Evolutionary conservation across 2,113 vertebrate species (phyloP), one percentile per base, ranked within the genome.

Genomic region (Cochlearius cochlearius): DNA sequence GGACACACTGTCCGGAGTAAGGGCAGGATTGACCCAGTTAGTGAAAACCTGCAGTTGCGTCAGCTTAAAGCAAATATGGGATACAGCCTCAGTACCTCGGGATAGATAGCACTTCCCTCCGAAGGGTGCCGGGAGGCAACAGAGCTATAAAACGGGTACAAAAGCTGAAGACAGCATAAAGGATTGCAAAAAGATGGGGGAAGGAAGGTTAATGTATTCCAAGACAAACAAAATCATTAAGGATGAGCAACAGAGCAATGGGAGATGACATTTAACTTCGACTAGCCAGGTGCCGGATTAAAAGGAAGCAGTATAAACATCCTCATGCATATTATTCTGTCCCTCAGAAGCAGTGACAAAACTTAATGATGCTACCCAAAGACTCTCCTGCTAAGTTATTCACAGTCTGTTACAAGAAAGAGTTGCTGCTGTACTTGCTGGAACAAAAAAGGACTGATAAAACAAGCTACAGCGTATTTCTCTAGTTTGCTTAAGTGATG

Each of bases 221-320:
- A 92, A 96, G 47, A 75, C 84, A 92, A 90, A 81, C 16, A 82
- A 81, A 91, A 86, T 75, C 73, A 88, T 87, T 91, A 85, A 90
- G 66, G 77, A 92, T 90, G 67, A 89, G 83, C 86, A 94, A 49
- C 2, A 2, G 85, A 90, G 82, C 55, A n/a, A 90, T 8, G 66
- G 86, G 53, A 95, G 64, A 95, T 30, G 68, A 78, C 92, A 88
- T 94, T 94, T 78, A 59, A 78, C 52, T 91, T 78, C 39, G 63
- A 50, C 39, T 36, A 80, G 71, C 67, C 63, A 83, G 73, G 76
- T 93, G 60, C 12, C 1, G 0, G 53, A 58, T 84, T 84, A 67
- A 75, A 92, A 73, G 27, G 56, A 67, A 92, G 45, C 30, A 78
- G 74, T 39, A 94, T 41, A 84, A 94, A 78, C 72, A 91, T 26